phyloP scores from a whole-genome alignment of 1,140 invertebrate species.

The Leptinotarsa defecta region DNA sequence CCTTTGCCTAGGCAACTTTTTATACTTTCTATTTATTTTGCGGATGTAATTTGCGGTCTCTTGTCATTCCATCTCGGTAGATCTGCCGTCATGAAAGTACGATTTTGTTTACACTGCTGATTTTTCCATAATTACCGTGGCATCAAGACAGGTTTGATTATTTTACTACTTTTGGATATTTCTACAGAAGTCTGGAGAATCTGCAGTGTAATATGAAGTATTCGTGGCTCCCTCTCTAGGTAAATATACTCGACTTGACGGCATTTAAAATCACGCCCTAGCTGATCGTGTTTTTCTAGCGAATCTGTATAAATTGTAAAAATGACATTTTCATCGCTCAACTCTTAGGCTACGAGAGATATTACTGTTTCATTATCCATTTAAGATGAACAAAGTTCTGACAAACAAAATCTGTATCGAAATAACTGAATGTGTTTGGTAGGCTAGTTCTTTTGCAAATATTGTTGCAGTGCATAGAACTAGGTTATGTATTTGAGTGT shows the following conservation, averaged over 20 bases:
- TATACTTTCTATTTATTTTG: slow-evolving; percentile 33
- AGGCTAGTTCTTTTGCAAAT: slow-evolving; percentile 50
- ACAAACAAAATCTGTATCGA: slow-evolving; percentile 47
- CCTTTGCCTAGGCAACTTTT: slow-evolving; percentile 24
- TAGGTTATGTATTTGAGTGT: slow-evolving; percentile 56
- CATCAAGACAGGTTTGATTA: background rate
- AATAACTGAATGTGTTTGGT: slow-evolving; percentile 53
- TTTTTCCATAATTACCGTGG: no score
- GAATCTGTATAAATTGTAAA: slow-evolving; percentile 39
- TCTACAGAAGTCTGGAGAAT: no score
- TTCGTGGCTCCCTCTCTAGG: slow-evolving; percentile 11
- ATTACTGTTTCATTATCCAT: slow-evolving; percentile 39
- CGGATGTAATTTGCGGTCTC: slow-evolving; percentile 7
- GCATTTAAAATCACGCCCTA: background rate
- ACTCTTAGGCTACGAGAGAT: slow-evolving; percentile 40
- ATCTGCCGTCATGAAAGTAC: no score
- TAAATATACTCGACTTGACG: no score
- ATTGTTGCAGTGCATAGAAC: slow-evolving; percentile 48
- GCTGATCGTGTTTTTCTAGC: slow-evolving; percentile 28
- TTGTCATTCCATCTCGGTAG: slow-evolving; percentile 17
- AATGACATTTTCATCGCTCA: slow-evolving; percentile 43
- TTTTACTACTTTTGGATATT: no score
- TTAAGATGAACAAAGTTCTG: slow-evolving; percentile 50
- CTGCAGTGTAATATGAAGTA: slow-evolving; percentile 12
- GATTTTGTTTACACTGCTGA: no score